Conservation (phyloP, 1,140 invertebrate species). For the Octopus bimaculoides region DNA sequence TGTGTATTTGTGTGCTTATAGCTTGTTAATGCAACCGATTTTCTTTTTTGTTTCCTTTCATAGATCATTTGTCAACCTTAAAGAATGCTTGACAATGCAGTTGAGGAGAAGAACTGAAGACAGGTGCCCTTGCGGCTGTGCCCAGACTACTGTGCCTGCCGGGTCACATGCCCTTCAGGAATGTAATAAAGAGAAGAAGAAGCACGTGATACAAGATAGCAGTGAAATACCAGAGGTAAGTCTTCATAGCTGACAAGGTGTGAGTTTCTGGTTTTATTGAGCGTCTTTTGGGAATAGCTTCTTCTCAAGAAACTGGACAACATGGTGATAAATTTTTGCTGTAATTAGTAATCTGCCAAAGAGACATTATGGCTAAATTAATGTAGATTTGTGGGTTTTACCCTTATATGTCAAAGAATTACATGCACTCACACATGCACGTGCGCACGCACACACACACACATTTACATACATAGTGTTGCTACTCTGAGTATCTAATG, state of each 20-base stretch:
- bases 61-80: neutral
- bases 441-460: too few relatives aligned
- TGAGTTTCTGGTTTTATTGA: too few relatives aligned
- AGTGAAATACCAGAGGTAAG: neutral
- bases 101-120: slow-evolving; percentile 6
- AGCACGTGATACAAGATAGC: neutral
- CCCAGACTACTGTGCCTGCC: neutral
- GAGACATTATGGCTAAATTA: too few relatives aligned
- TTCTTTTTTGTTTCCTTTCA: neutral
- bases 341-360: too few relatives aligned
- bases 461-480: too few relatives aligned
- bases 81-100: slow-evolving; percentile 2
- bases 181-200: slow-evolving; percentile 3
- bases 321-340: too few relatives aligned
- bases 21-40: neutral
- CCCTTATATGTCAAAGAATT: too few relatives aligned
- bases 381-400: too few relatives aligned
- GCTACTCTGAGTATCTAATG: too few relatives aligned
- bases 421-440: too few relatives aligned
- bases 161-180: slow-evolving; percentile 1
- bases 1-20: neutral
- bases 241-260: neutral
- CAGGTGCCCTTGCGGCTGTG: neutral
- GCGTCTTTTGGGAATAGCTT: too few relatives aligned
- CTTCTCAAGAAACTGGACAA: too few relatives aligned